A percentile compares a stretch with the other conserved stretches of the same genome.
Evolutionary conservation across 2,888 invertebrate genomes (phyloP).

Genomic region (Chrysolina americana): DNA sequence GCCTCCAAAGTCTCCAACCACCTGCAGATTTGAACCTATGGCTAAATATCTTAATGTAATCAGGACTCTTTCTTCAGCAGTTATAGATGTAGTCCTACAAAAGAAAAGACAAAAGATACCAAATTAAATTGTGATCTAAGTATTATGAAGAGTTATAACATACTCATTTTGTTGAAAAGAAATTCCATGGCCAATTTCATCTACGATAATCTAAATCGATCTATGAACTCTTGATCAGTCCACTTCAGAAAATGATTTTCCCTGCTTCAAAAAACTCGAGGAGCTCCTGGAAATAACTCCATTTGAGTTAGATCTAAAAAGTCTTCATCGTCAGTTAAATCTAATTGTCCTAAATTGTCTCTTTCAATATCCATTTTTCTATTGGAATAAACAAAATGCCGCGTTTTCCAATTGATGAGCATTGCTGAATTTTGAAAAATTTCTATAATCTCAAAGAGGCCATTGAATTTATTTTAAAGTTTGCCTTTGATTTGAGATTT

Average conservation of each 20-base stretch:
- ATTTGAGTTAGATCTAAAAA: too few species aligned
- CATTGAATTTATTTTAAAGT: too few species aligned
- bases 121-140: background rate
- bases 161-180: background rate
- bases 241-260: constrained; percentile 28
- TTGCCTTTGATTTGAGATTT: too few species aligned
- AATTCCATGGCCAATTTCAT: constrained; percentile 12
- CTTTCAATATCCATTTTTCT: background rate
- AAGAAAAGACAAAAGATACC: too few species aligned
- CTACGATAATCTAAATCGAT: constrained; percentile 18
- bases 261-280: constrained; percentile 24
- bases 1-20: constrained; percentile 25
- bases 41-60: constrained; percentile 26
- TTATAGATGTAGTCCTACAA: constrained; percentile 15
- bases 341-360: constrained; percentile 2
- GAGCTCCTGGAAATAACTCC: constrained; percentile 13
- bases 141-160: background rate
- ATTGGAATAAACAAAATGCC: background rate
- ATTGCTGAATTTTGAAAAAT: too few species aligned
- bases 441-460: too few species aligned
- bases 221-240: constrained; percentile 28
- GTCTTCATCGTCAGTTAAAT: too few species aligned
- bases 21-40: constrained; percentile 21
- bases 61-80: constrained; percentile 15
- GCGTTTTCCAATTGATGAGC: too few species aligned